Evolutionary conservation across 2,888 invertebrate genomes (phyloP).

Genomic region (Crepidodera aurea): DNA sequence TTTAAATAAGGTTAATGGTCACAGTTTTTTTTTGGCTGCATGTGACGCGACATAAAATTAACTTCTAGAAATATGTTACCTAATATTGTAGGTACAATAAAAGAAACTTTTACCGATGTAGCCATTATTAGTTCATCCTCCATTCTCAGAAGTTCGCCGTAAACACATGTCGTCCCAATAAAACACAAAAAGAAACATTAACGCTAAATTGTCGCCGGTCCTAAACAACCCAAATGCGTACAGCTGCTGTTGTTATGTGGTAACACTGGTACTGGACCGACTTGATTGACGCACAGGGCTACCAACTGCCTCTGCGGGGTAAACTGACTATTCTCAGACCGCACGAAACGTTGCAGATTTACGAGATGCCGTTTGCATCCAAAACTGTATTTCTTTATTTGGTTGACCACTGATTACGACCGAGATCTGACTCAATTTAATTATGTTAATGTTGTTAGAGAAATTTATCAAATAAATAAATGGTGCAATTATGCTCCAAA

Average conservation of each 20-base stretch:
- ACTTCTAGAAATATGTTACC: slow-evolving; percentile 15
- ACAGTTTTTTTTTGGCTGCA: no score
- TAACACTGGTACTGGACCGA: slow-evolving; percentile 12
- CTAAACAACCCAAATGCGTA: slow-evolving; percentile 13
- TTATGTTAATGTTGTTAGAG: no score
- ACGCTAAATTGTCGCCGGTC: slow-evolving; percentile 9
- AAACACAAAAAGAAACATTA: slow-evolving; percentile 29
- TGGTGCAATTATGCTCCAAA: no score
- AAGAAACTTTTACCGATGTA: slow-evolving; percentile 18
- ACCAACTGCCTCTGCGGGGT: slow-evolving; percentile 37
- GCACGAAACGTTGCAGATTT: slow-evolving; percentile 5
- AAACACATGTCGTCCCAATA: slow-evolving; percentile 24
- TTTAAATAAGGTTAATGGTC: no score
- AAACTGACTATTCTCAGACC: slow-evolving; percentile 30
- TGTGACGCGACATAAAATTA: slow-evolving; percentile 2
- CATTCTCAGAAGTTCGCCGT: slow-evolving; percentile 21
- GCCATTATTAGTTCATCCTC: slow-evolving; percentile 24
- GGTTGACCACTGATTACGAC: no score
- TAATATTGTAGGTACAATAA: slow-evolving; percentile 6
- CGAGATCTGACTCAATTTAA: no score
- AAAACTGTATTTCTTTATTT: not conserved
- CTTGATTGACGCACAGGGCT: slow-evolving; percentile 40
- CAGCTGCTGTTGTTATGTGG: slow-evolving; percentile 9
- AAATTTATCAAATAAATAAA: no score
- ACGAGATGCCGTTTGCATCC: not conserved